These are phyloP conservation scores for Zaprionus ornatus DNA, from an alignment of 1,140 invertebrate species.

Conservation along the genomic window DNA sequence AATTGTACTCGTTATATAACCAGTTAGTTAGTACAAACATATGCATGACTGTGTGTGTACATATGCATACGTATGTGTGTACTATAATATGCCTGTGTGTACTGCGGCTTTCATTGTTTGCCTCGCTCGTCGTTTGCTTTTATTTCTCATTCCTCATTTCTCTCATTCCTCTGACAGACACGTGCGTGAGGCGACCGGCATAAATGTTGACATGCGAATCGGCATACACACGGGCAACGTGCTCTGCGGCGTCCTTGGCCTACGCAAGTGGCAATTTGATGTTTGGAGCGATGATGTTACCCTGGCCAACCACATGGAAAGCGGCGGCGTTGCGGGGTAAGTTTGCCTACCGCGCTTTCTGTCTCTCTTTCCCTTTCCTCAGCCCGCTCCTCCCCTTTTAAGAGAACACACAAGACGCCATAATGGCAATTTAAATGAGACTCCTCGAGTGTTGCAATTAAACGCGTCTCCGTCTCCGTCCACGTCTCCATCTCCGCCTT, in stretches of 20 bases:
- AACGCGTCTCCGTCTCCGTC: conserved; percentile 25
- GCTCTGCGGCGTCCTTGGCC: conserved; percentile 96
- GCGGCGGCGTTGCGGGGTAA: conserved; percentile 96
- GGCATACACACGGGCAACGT: conserved; percentile 97
- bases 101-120: conserved; percentile 56
- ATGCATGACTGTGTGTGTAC: conserved; percentile 19
- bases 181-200: conserved; percentile 93
- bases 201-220: conserved; percentile 97
- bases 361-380: not conserved
- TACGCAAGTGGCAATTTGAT: conserved; percentile 99
- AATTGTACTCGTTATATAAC: conserved; percentile 58
- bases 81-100: not conserved
- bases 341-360: conserved; percentile 58
- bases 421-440: conserved; percentile 71
- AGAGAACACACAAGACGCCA: conserved; percentile 35
- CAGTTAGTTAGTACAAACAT: conserved; percentile 42
- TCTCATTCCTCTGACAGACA: conserved; percentile 86
- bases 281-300: conserved; percentile 99
- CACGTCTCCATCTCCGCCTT: not conserved
- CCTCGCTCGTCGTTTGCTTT: conserved; percentile 17
- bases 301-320: conserved; percentile 98
- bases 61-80: not conserved
- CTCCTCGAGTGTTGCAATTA: conserved; percentile 58
- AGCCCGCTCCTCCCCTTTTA: not conserved
- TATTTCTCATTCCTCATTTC: conserved; percentile 15